phyloP scores from a whole-genome alignment of 1,140 invertebrate species.

The Sinella curviseta region DNA sequence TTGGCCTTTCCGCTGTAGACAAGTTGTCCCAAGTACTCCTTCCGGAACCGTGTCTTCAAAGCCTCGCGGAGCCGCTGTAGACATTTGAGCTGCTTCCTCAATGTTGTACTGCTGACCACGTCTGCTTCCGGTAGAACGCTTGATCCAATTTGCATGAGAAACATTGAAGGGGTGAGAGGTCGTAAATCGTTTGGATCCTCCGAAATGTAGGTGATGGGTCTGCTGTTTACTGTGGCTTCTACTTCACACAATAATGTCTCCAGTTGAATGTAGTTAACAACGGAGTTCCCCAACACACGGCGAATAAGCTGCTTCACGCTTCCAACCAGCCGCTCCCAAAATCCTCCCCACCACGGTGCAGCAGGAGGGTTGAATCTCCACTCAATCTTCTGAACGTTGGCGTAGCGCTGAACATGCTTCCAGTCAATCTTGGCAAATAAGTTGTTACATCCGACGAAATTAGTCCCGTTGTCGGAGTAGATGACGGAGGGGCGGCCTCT shows the following conservation, averaged over 20 bases:
- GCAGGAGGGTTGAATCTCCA: conserved; percentile 4
- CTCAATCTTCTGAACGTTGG: background rate
- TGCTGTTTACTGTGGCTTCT: conserved; percentile 52
- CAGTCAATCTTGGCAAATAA: conserved; percentile 33
- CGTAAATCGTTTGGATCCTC: conserved; percentile 47
- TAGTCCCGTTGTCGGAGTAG: conserved; percentile 54
- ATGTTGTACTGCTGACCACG: background rate
- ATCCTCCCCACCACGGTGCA: conserved; percentile 16
- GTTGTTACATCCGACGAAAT: conserved; percentile 52
- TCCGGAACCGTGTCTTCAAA: background rate
- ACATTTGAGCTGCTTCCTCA: background rate
- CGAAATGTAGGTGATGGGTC: conserved; percentile 52
- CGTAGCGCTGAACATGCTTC: background rate
- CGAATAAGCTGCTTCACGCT: background rate
- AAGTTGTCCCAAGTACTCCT: background rate
- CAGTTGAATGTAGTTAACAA: conserved; percentile 51
- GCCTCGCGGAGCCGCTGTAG: background rate
- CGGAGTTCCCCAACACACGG: conserved; percentile 48
- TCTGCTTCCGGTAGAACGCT: background rate
- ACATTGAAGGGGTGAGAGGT: conserved; percentile 49
- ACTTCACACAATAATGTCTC: conserved; percentile 52
- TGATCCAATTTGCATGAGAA: conserved; percentile 32
- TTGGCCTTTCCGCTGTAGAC: background rate
- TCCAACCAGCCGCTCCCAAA: background rate
- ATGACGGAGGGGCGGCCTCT: conserved; percentile 51